Percentiles rank a stretch among this genome's conserved stretches.
These are phyloP conservation scores for Anser cygnoides DNA, from an alignment of 2,113 vertebrate species.

Conservation along the genomic window DNA sequence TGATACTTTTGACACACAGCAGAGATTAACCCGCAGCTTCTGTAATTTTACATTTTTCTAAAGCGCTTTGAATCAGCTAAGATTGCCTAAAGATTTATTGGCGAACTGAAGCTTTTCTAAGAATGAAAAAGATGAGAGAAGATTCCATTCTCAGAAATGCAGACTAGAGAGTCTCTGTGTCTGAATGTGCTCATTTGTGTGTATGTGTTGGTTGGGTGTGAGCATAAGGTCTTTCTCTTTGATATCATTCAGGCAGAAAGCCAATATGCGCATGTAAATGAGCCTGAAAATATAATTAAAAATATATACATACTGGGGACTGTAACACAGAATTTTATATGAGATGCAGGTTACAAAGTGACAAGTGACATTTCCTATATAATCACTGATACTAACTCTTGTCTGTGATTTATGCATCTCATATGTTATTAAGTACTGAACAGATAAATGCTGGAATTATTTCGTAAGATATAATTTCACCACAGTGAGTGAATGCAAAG, in stretches of 20 bases:
- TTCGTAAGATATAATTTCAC: neutral
- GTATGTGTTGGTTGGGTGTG: neutral
- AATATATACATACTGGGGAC: conserved; percentile 48
- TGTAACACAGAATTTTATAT: neutral
- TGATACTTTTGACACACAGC: conserved; percentile 28
- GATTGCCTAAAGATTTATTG: neutral
- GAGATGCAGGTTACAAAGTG: conserved; percentile 28
- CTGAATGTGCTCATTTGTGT: neutral
- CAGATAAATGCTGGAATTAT: conserved; percentile 14
- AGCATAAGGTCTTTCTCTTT: conserved; percentile 48
- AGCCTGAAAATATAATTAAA: conserved; percentile 73
- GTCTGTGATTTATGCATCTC: conserved; percentile 2
- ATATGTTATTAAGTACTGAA: neutral
- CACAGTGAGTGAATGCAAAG: neutral
- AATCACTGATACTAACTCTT: conserved; percentile 5
- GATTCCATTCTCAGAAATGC: conserved; percentile 32
- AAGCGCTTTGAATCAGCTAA: neutral
- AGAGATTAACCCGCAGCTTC: conserved; percentile 32
- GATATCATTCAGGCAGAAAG: conserved; percentile 64
- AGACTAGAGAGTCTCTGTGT: neutral
- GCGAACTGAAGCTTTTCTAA: neutral
- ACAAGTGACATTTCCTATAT: conserved; percentile 17
- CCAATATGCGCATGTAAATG: conserved; percentile 69
- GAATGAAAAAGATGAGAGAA: conserved; percentile 7
- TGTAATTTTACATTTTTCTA: neutral